Evolutionary conservation across 37 sponge, comb jelly and placozoan species (phyloP).

Genomic region (Geodia barretti): DNA sequence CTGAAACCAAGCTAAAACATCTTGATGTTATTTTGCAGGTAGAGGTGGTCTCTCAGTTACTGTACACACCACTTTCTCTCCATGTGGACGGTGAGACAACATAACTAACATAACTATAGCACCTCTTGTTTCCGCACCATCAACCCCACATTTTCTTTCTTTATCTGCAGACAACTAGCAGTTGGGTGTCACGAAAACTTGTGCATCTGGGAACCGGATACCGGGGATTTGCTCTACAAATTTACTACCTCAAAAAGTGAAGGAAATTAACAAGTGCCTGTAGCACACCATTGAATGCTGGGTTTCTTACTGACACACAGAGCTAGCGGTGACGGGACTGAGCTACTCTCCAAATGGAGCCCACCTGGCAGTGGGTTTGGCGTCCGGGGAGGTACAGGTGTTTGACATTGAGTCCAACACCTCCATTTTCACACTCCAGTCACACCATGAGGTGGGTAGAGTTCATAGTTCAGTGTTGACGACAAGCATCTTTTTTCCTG

Average conservation of each 20-base stretch:
- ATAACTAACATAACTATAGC: too few relatives aligned
- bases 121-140: neutral
- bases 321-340: conserved; percentile 16
- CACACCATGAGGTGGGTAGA: conserved; percentile 11
- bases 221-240: conserved; percentile 46
- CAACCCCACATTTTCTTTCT: neutral
- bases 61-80: conserved; percentile 49
- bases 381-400: conserved; percentile 49
- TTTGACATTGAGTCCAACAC: conserved; percentile 35
- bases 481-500: neutral
- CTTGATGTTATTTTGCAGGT: conserved; percentile 37
- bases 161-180: conserved; percentile 32
- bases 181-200: conserved; percentile 54
- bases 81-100: conserved; percentile 57
- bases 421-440: conserved; percentile 24
- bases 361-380: conserved; percentile 63
- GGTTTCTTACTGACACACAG: neutral
- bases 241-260: conserved; percentile 19
- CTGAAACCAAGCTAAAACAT: too few relatives aligned
- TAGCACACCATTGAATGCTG: neutral
- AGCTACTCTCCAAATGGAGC: conserved; percentile 61
- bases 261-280: neutral
- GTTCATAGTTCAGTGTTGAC: neutral
- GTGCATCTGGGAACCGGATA: conserved; percentile 46
- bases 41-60: conserved; percentile 54